Evolutionary conservation across 1,140 invertebrate species (phyloP), one percentile per base, ranked within the genome.

Genomic region (Aphaenogaster floridana): DNA sequence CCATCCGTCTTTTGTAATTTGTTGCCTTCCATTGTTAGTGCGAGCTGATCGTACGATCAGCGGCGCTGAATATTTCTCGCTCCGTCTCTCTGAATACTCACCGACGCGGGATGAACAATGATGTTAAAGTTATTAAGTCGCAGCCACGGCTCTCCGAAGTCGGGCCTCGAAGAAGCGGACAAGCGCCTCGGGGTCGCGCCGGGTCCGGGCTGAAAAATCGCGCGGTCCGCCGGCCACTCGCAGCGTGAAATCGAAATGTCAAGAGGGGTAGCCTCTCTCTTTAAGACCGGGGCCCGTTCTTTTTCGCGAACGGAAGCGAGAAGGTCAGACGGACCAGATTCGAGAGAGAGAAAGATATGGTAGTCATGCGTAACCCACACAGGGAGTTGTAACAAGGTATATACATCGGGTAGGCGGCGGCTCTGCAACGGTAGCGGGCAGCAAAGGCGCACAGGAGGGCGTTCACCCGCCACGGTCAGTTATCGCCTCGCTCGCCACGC

Each of bases 401-500:
- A 80, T 48, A 76, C 74, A 57, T 39, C 78, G 88, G 88, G 92
- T 93, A 93, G 90, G 90, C 88, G 91, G 88, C 72, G 81, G 59
- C 63, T 69, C 36, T 63, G 81, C 71, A 88, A 88, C 90, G 85
- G 87, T 90, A 91, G 90, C 90, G 77, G 72, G 64, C 69, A 78
- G 74, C 74, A 77, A 52, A 76, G 59, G 50, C 45, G 79, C 50
- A 74, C 81, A 93, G 92, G 92, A 88, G 93, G 93, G 88, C 93
- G 91, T 94, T 94, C 92, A 94, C 93, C 93, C 91, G 83, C 84
- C 68, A 77, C 57, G 74, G 48, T 87, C 84, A 81, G 89, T 91
- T 91, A 91, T 91, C 90, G 79, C 80, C 74, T 86, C 45, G 63
- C 84, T 52, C 74, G 83, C 81, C 72, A 72, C 36, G 13, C 76